A percentile compares a stretch with the other conserved stretches of the same genome.
Evolutionary conservation across 2,888 invertebrate genomes (phyloP).

Genomic region (Mesopsocus fuscifrons): DNA sequence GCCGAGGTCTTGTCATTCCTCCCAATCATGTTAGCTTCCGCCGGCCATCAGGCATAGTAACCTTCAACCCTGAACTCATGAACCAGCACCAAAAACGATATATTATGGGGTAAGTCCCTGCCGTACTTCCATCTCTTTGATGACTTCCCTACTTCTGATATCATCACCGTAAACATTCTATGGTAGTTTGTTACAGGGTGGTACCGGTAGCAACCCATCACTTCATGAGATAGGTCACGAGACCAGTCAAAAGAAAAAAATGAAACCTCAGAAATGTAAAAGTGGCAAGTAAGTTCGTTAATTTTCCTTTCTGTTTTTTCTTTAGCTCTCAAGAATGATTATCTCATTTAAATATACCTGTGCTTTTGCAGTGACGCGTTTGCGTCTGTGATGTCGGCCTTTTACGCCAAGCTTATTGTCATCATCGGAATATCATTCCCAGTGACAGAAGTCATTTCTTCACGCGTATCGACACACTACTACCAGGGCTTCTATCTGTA

Average conservation of each 20-base stretch:
- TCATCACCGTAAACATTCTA: too few species aligned
- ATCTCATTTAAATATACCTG: too few species aligned
- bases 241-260: constrained; percentile 5
- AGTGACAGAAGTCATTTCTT: constrained; percentile 66
- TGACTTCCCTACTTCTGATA: too few species aligned
- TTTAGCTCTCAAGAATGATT: too few species aligned
- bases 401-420: constrained; percentile 70
- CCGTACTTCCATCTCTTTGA: too few species aligned
- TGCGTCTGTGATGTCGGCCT: constrained; percentile 52
- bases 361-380: constrained; percentile 46
- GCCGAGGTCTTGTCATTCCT: neutral
- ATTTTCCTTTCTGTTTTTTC: too few species aligned
- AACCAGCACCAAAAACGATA: constrained; percentile 7
- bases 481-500: constrained; percentile 67
- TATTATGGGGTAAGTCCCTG: constrained; percentile 4
- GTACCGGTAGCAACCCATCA: too few species aligned
- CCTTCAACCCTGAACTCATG: constrained; percentile 6
- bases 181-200: too few species aligned
- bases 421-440: constrained; percentile 72
- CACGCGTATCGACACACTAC: constrained; percentile 39
- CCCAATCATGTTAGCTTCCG: neutral
- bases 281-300: constrained; percentile 5
- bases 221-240: too few species aligned
- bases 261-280: neutral
- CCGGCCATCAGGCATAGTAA: constrained; percentile 5